Evolutionary conservation across 2,888 invertebrate species (phyloP), one percentile per base, ranked within the genome.

Genomic region (Cinara cedri): DNA sequence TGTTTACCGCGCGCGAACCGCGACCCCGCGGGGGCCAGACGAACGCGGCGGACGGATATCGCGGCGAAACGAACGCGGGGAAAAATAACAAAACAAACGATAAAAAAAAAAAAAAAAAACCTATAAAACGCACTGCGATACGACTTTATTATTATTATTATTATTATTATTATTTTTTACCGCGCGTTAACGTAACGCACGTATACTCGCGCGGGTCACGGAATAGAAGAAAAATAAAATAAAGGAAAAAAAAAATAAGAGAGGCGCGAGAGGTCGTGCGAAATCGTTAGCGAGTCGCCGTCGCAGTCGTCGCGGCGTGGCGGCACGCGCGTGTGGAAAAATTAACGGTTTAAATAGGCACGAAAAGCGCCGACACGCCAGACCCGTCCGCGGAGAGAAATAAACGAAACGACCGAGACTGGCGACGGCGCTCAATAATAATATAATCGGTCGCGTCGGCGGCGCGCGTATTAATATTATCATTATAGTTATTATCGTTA

Each of bases 201-300:
- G 42, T 66, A 24, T 16, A 26, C 24, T 24, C 19, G 34, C 21
- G 44, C 26, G 49, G 3, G 34, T 26, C 49, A n/a, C n/a, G n/a
- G n/a, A n/a, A n/a, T n/a, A n/a, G n/a, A n/a, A n/a, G n/a, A n/a
- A n/a, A n/a, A n/a, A n/a, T n/a, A n/a, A n/a, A n/a, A n/a, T n/a
- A n/a, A n/a, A n/a, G n/a, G n/a, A n/a, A n/a, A n/a, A n/a, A n/a
- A n/a, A n/a, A n/a, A n/a, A n/a, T 49, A 49, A 62, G 62, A 34
- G 72, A 11, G 11, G 21, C 16, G 19, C 19, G 26, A 26, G 62
- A 74, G 72, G 72, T 74, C 62, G 72, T 49, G 51, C 46, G 62
- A 74, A 74, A 74, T 74, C 72, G 72, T 74, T 74, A 63, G 44
- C 16, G 16, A 44, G 57, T 26, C 26, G 72, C 44, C 44, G 55